Base-by-base conservation (phyloP, 1,140 invertebrate genomes). In the Spodoptera frugiperda region DNA sequence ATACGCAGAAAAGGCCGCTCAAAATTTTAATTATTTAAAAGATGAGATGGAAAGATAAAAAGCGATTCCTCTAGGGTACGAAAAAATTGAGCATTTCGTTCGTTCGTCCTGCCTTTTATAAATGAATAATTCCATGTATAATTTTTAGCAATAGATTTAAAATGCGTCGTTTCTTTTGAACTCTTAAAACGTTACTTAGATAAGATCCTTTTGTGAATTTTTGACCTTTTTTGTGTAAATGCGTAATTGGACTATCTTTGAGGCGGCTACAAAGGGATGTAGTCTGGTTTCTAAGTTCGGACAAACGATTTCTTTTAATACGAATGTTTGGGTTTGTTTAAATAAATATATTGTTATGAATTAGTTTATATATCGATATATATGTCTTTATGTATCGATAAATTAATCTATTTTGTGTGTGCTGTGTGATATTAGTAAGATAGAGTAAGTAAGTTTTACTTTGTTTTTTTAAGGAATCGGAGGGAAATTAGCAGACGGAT, bases 41-140 rank as follows among this genome's bases (percentile, higher is more conserved):
- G 77, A 78, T 78, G 73, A 78, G 54, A 78, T 53, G 33, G 51
- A 54, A 54, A 72, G 39, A 73, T 73, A 61, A 78, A 78, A 57
- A 73, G 71, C 70, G 59, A 72, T 54, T 78, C 61, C 77, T 39
- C 51, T 68, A 17, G 77, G 53, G 53, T 25, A 17, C 44, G 39
- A 48, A 65, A 76, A 78, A 78, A 63, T 78, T 55, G 59, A 33
- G 51, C 59, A 71, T 78, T 73, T 67, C 70, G 57, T 73, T 53
- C 59, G 68, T 67, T 51, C 59, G 70, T 25, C 70, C 61, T 78
- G 46, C 70, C 61, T 78, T 76, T 63, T 74, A 39, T 73, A 61
- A 78, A 78, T 78, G 77, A 78, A 78, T 78, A 78, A 78, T 78
- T 78, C 59, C 21, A 51, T 78, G 77, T 78, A 74, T 78, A 78